A percentile compares a stretch with the other conserved stretches of the same genome.
Conservation (phyloP, 2,797 vertebrate genomes). For the Fistularia tabacaria region DNA sequence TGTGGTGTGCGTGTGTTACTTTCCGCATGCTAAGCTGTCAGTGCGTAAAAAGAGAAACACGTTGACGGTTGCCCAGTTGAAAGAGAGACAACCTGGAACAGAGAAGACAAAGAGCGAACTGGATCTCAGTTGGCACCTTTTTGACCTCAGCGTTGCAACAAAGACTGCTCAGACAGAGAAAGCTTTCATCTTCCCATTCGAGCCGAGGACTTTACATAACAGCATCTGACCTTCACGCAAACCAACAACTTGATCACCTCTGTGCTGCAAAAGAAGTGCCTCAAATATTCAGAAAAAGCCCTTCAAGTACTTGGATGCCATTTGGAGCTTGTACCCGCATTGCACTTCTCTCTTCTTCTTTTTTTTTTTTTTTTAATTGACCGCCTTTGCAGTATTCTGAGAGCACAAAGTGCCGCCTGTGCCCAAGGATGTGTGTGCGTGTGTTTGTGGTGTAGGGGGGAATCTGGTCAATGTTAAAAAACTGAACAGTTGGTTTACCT, state of each 20-base stretch:
- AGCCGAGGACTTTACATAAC: constrained; percentile 23
- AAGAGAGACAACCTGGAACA: no score
- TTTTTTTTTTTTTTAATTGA: constrained; percentile 19
- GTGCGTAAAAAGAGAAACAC: no score
- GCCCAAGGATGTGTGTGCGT: constrained; percentile 24
- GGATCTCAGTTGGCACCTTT: constrained; percentile 15
- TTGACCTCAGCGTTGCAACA: constrained; percentile 19
- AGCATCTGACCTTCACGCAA: constrained; percentile 24
- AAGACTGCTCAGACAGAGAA: constrained; percentile 11
- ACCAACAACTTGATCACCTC: constrained; percentile 25
- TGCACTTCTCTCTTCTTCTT: constrained; percentile 35
- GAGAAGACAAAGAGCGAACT: not conserved
- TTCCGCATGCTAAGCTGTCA: no score
- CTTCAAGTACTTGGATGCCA: no score
- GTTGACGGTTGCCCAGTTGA: no score
- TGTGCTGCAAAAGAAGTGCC: constrained; percentile 26
- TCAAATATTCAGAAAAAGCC: constrained; percentile 23
- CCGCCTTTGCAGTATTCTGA: constrained; percentile 14
- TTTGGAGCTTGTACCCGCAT: constrained; percentile 16
- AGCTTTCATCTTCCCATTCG: constrained; percentile 26
- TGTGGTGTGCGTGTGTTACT: no score
- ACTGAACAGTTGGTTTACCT: no score
- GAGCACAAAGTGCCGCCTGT: constrained; percentile 19
- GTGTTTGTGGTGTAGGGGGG: no score
- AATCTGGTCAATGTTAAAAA: no score